Evolutionary conservation across 1,140 invertebrate genomes (phyloP).

Genomic region (Ganaspis sp.): DNA sequence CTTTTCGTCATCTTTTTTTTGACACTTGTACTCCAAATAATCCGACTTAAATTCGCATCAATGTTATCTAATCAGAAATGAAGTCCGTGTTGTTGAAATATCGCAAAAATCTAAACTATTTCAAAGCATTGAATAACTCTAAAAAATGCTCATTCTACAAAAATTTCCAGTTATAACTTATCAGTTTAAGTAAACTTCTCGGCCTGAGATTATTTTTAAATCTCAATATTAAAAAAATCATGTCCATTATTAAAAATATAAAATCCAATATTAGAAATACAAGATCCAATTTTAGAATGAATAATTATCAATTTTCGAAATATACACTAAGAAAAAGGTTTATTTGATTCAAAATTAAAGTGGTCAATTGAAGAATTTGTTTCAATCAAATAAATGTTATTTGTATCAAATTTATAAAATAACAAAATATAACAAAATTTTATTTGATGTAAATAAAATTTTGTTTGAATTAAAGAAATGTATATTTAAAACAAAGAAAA

Average conservation of each 20-base stretch:
- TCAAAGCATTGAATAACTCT: neutral
- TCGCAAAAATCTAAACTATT: conserved; percentile 11
- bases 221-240: neutral
- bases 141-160: neutral
- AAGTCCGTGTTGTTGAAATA: conserved; percentile 42
- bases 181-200: conserved; percentile 1
- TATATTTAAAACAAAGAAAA: no score
- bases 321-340: no score
- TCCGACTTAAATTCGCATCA: conserved; percentile 39
- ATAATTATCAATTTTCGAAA: no score
- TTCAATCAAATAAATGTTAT: no score
- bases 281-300: no score
- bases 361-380: no score
- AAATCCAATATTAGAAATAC: neutral
- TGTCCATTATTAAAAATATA: neutral
- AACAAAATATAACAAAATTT: no score
- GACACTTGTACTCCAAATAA: neutral
- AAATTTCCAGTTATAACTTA: conserved; percentile 1
- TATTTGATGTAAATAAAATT: no score
- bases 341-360: no score
- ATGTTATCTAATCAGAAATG: conserved; percentile 59
- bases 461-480: no score
- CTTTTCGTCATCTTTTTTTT: neutral
- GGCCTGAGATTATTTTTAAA: neutral
- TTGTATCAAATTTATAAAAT: no score